phyloP scores from a whole-genome alignment of 2,113 vertebrate genomes.

The Otocyon megalotis region DNA sequence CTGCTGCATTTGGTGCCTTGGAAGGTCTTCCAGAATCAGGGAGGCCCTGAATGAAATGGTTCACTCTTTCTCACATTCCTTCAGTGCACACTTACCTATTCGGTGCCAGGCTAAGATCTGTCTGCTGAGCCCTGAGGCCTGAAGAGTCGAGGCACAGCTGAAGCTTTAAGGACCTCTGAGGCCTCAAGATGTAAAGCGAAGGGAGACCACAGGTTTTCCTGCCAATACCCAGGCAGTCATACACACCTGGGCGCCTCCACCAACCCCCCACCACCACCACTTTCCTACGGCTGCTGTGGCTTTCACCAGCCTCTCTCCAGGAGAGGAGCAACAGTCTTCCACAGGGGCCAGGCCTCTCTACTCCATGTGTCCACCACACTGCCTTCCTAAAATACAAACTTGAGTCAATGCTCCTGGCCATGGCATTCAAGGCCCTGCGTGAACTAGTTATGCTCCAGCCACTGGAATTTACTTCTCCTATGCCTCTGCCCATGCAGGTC shows the following conservation, averaged over 20 bases:
- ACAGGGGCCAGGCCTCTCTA: background rate
- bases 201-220: background rate
- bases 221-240: background rate
- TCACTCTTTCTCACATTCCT: background rate
- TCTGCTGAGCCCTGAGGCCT: background rate
- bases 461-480: background rate
- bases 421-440: background rate
- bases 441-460: background rate
- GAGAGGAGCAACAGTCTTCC: background rate
- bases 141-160: background rate
- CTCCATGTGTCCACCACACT: background rate
- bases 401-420: background rate
- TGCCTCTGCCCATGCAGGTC: background rate
- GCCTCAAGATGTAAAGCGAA: background rate
- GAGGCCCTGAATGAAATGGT: background rate
- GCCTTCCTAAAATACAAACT: background rate
- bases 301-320: background rate
- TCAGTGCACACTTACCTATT: background rate
- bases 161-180: background rate
- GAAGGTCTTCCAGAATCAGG: background rate
- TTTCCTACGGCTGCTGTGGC: background rate
- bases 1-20: background rate
- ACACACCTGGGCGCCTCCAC: rapidly evolving
- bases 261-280: background rate
- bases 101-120: background rate